Evolutionary conservation across 2,888 invertebrate genomes (phyloP).

Genomic region (Drosophila rubida): DNA sequence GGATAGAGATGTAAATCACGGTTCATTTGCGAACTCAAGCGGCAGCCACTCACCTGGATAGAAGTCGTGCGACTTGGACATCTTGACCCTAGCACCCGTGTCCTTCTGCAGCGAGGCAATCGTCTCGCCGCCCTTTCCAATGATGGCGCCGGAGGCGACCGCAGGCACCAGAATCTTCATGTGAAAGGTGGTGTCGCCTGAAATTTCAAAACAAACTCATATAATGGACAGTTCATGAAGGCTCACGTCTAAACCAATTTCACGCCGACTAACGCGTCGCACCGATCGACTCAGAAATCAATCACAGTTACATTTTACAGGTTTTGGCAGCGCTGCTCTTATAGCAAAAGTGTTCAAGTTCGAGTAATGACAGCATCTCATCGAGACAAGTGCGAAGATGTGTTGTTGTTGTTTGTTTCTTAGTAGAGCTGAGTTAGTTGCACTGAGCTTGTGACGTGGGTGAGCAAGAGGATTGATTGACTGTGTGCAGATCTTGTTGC

Average conservation of each 20-base stretch:
- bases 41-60: conserved; percentile 94
- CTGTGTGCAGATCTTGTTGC: conserved; percentile 16
- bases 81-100: conserved; percentile 98
- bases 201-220: conserved; percentile 81
- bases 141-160: conserved; percentile 99
- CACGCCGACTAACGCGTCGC: conserved; percentile 16
- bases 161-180: conserved; percentile 98
- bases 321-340: conserved; percentile 37
- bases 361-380: conserved; percentile 77
- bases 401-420: conserved; percentile 9
- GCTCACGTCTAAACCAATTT: conserved; percentile 19
- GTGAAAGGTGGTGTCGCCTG: conserved; percentile 95
- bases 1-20: too few relatives aligned
- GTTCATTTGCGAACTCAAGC: too few relatives aligned
- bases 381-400: conserved; percentile 17
- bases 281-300: conserved; percentile 5
- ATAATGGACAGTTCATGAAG: conserved; percentile 44
- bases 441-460: background rate
- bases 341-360: conserved; percentile 14
- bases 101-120: conserved; percentile 99
- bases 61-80: conserved; percentile 99
- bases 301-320: conserved; percentile 11
- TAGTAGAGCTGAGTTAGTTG: background rate
- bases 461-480: conserved; percentile 25
- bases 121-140: conserved; percentile 99